Percentiles rank a stretch among this genome's conserved stretches.
phyloP scores from a whole-genome alignment of 2,113 vertebrate genomes.

The Suncus etruscus region DNA sequence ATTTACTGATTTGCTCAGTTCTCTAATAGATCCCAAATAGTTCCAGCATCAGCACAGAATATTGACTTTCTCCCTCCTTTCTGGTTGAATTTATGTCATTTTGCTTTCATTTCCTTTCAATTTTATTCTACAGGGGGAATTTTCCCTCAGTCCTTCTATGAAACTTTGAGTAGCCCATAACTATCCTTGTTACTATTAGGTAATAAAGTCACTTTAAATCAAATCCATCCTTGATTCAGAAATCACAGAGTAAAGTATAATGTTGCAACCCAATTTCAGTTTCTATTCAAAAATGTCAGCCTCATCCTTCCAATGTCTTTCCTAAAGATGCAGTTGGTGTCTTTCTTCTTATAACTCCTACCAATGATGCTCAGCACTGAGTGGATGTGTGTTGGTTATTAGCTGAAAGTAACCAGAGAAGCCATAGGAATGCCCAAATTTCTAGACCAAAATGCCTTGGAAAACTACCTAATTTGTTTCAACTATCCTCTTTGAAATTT shows the following conservation, averaged over 20 bases:
- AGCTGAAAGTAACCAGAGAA: not conserved
- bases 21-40: not conserved
- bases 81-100: not conserved
- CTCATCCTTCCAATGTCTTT: not conserved
- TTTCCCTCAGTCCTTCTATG: not conserved
- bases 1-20: not conserved
- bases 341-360: not conserved
- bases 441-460: not conserved
- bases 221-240: conserved; percentile 12
- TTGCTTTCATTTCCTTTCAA: not conserved
- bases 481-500: conserved; percentile 14
- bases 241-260: not conserved
- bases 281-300: not conserved
- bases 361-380: not conserved
- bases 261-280: not conserved
- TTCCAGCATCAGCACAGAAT: not conserved
- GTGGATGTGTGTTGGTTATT: not conserved
- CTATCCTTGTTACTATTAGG: not conserved
- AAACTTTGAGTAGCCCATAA: not conserved
- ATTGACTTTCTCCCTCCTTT: not conserved
- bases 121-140: not conserved
- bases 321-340: not conserved
- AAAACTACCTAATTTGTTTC: not conserved
- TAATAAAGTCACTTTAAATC: conserved; percentile 5
- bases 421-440: not conserved